Percentiles rank a stretch among this genome's conserved stretches.
Conservation (phyloP, 1,140 invertebrate genomes). For the Drosophila insularis region DNA sequence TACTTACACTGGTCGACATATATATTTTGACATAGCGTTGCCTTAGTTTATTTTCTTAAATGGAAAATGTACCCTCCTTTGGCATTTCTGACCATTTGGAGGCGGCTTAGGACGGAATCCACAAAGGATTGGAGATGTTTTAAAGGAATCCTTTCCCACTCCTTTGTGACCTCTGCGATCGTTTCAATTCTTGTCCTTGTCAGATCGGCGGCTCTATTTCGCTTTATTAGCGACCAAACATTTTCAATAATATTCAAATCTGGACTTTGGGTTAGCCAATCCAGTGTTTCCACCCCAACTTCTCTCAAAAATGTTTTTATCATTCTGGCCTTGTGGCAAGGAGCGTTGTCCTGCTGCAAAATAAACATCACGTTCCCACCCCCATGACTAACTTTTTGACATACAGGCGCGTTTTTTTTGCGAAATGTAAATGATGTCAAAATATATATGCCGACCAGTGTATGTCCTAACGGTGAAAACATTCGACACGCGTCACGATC, state of each 20-base stretch:
- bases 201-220: slow-evolving; percentile 19
- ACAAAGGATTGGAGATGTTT: too few species aligned
- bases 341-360: slow-evolving; percentile 16
- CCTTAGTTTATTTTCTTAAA: too few species aligned
- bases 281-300: slow-evolving; percentile 15
- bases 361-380: slow-evolving; percentile 14
- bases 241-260: slow-evolving; percentile 24
- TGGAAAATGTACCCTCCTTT: slow-evolving; percentile 29
- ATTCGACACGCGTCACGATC: too few species aligned
- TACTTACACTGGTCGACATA: too few species aligned
- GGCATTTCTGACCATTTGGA: too few species aligned
- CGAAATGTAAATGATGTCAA: slow-evolving; percentile 7
- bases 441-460: too few species aligned
- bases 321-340: too few species aligned
- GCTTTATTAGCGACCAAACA: too few species aligned
- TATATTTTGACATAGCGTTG: too few species aligned
- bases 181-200: slow-evolving; percentile 16
- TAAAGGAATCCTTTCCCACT: slow-evolving; percentile 23
- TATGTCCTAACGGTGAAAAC: too few species aligned
- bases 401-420: slow-evolving; percentile 14
- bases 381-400: slow-evolving; percentile 29
- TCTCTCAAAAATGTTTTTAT: too few species aligned
- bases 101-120: slow-evolving; percentile 21
- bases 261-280: slow-evolving; percentile 9
- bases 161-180: slow-evolving; percentile 21